phyloP scores from a whole-genome alignment of 2,888 invertebrate genomes.

The Caenorhabditis macrosperma region DNA sequence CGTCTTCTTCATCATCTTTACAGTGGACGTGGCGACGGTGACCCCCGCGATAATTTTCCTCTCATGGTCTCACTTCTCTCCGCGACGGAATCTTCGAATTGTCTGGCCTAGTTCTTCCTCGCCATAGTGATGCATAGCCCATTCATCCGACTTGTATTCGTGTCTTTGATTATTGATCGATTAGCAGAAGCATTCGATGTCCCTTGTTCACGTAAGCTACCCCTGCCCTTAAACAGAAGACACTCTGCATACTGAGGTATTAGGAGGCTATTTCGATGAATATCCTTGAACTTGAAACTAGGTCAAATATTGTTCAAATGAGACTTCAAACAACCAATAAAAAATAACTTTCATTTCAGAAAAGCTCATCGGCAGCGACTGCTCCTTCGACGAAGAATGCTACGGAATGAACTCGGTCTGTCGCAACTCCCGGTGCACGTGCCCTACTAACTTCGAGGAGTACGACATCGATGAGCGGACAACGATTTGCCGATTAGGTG shows the following conservation, averaged over 20 bases:
- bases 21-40: constrained; percentile 29
- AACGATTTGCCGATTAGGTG: constrained; percentile 79
- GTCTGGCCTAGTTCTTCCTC: constrained; percentile 52
- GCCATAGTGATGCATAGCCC: constrained; percentile 49
- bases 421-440: constrained; percentile 76
- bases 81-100: constrained; percentile 45
- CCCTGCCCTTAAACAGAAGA: too few species aligned
- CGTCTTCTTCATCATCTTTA: constrained; percentile 25
- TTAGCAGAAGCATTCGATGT: constrained; percentile 71
- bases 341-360: constrained; percentile 66
- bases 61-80: constrained; percentile 52
- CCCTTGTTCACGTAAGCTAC: constrained; percentile 79
- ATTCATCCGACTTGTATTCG: constrained; percentile 55
- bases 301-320: too few species aligned
- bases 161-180: constrained; percentile 62
- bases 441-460: constrained; percentile 80
- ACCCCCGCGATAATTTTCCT: constrained; percentile 54
- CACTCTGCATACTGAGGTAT: too few species aligned
- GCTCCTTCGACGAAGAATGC: constrained; percentile 80
- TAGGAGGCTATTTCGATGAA: too few species aligned
- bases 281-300: too few species aligned
- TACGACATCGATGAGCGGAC: constrained; percentile 75
- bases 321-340: constrained; percentile 1
- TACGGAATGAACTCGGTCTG: constrained; percentile 80
- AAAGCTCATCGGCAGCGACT: constrained; percentile 78